phyloP scores from a whole-genome alignment of 92 coral and sea anemone species.

The Meandrina meandrites region DNA sequence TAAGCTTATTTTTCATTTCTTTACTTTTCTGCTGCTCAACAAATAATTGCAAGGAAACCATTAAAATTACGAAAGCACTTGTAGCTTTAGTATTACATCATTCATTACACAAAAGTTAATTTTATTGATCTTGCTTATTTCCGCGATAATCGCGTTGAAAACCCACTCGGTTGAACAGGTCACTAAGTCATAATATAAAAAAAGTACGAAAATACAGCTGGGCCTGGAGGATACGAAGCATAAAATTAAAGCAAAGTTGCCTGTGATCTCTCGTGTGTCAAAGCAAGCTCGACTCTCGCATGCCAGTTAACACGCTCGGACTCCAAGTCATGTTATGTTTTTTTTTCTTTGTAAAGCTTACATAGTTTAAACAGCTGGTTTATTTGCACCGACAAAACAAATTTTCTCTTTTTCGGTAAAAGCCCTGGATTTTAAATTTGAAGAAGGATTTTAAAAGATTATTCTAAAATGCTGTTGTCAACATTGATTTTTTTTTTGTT shows the following conservation, averaged over 20 bases:
- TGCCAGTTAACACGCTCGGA: background rate
- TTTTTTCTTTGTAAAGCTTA: background rate
- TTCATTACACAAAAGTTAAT: too few relatives aligned
- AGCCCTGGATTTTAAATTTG: background rate
- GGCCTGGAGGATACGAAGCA: background rate
- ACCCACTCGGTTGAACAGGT: background rate
- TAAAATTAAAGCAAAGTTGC: too few relatives aligned
- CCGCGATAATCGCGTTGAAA: background rate
- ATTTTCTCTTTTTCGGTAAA: background rate
- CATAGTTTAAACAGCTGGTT: background rate
- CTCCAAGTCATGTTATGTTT: background rate
- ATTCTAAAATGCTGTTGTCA: background rate
- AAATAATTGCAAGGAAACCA: background rate
- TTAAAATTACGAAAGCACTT: background rate
- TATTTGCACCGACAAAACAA: background rate
- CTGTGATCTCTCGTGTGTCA: background rate
- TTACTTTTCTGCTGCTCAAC: background rate
- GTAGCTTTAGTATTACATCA: too few relatives aligned
- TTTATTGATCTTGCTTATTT: background rate
- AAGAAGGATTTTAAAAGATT: background rate
- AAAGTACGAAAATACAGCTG: too few relatives aligned
- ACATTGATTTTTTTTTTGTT: background rate
- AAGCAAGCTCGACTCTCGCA: background rate
- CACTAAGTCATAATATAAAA: too few relatives aligned
- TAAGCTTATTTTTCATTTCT: background rate